Evolutionary conservation across 2,888 invertebrate genomes (phyloP), one percentile per base, ranked within the genome.

Genomic region (Deilephila porcellus): DNA sequence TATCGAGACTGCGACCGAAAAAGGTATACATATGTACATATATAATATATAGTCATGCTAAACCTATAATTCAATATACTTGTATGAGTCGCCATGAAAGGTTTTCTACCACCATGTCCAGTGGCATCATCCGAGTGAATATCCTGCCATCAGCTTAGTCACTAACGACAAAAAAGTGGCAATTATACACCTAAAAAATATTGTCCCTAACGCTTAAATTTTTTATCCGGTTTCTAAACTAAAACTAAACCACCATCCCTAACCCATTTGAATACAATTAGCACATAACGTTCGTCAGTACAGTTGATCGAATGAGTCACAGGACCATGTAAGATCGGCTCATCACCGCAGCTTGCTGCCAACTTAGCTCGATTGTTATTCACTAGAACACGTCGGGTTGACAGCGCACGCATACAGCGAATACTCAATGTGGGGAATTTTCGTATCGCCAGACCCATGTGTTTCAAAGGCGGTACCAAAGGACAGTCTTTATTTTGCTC

Each of bases 361-460:
- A 92, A 89, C 88, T 83, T 77, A 80, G 82, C 82, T 82, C 89
- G 90, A 92, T 93, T 93, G 92, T 92, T 92, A 93, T 93, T 91
- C 93, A 89, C 86, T 83, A 85, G 85, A 86, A 82, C 86, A 85
- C 86, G 81, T 85, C 83, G 82, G 83, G 83, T 81, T 86, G 91
- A 89, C 92, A 90, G 87, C 85, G 84, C 85, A 82, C 83, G 90
- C 92, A 90, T 90, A 90, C 88, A 78, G 82, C 85, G 92, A 90
- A 93, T 94, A 88, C 91, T 84, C 88, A 90, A 92, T 93, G 92
- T 85, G 90, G 90, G 92, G 92, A 93, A 92, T 94, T 92, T 88
- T 90, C 86, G 86, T 88, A 87, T 88, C 88, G 76, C 75, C 80
- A 59, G 67, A 14, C 75, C 71, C 76, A 75, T 73, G 77, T 77